Conservation (phyloP, 2,797 vertebrate species). For the Avahi laniger region DNA sequence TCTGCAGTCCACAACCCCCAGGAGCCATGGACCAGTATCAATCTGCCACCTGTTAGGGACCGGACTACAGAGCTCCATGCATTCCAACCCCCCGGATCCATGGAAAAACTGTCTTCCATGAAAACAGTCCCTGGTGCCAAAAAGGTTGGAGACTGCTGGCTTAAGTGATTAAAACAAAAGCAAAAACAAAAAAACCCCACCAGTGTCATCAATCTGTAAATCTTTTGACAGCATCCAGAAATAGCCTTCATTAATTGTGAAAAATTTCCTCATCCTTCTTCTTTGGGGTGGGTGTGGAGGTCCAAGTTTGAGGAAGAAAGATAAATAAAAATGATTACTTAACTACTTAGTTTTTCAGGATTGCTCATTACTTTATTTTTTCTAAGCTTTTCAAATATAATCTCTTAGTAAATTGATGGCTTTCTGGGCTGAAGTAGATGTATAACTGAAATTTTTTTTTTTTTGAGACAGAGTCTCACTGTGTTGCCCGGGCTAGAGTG, state of each 20-base stretch:
- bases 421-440: background rate
- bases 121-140: no score
- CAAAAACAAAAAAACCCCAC: background rate
- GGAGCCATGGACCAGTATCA: no score
- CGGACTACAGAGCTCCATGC: no score
- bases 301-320: background rate
- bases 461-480: no score
- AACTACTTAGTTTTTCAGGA: background rate
- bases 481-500: no score
- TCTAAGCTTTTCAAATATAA: constrained; percentile 29
- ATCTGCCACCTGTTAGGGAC: no score
- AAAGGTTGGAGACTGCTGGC: no score
- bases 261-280: background rate
- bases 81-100: no score
- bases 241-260: background rate
- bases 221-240: constrained; percentile 28
- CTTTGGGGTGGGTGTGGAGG: background rate
- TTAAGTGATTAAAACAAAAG: background rate
- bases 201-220: background rate
- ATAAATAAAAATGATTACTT: constrained; percentile 1
- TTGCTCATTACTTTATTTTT: constrained; percentile 18
- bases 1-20: no score
- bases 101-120: no score
- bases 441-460: background rate
- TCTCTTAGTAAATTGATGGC: background rate